Evolutionary conservation across 1,140 invertebrate species (phyloP), one percentile per base, ranked within the genome.

Genomic region (Pseudomyrmex concolor): DNA sequence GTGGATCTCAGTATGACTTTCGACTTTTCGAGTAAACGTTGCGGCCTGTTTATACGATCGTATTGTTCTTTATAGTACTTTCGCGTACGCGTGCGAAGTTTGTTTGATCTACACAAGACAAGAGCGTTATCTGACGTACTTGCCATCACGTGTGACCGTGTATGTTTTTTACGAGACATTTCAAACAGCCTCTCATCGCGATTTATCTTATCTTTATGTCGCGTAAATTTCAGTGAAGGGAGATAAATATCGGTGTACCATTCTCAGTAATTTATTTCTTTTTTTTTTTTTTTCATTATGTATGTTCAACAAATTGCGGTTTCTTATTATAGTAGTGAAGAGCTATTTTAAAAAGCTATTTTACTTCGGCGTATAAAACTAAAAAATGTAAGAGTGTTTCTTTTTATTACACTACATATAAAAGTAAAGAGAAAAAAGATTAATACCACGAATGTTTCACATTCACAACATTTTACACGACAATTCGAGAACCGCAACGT

Each of bases 31-130:
- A 70, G 43, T 48, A 50, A 78, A 78, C 54, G 34, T 59, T 70
- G 10, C 12, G 66, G 12, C 64, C 15, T 15, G 54, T 70, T 70
- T 59, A 78, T 59, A 8, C 43, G 64, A 70, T 59, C 64, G 64
- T 78, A 70, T 70, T 68, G 54, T 78, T 78, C 34, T 78, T 78
- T 70, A 78, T 68, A 54, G 43, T 43, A 48, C 43, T 57, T 59
- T 17, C 15, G 74, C n/a, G 74, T 50, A 57, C 34, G 64, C 43
- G 55, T 51, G 43, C 66, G 48, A 45, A 70, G 19, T 78, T 70
- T 78, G 19, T 55, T 45, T 78, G 51, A 57, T 59, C 43, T 57
- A n/a, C 43, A 59, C 19, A 68, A 15, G 17, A 78, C 15, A 7
- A 48, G 34, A 15, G 34, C 51, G 68, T 70, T 78, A 57, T 70